A percentile compares a stretch with the other conserved stretches of the same genome.
These are phyloP conservation scores for Cordilura impudica DNA, from an alignment of 2,888 invertebrate genomes.

Conservation along the genomic window DNA sequence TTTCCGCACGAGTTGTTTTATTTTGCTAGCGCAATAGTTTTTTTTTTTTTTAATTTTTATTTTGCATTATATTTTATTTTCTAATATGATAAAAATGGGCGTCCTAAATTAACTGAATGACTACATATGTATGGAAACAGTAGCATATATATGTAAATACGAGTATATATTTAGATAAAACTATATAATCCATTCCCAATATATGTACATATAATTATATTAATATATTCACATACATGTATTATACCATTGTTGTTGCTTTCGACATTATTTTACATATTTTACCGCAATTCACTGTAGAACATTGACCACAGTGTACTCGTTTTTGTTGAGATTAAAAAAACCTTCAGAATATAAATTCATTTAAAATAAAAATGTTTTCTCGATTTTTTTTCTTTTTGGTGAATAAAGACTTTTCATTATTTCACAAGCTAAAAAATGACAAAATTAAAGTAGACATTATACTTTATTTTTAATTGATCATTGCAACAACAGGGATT, in stretches of 20 bases:
- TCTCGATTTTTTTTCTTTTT: background rate
- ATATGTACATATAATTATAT: conserved; percentile 21
- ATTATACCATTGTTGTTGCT: background rate
- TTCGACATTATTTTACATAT: conserved; percentile 3
- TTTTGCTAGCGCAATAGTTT: conserved; percentile 42
- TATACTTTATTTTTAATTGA: background rate
- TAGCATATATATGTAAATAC: conserved; percentile 6
- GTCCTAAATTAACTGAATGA: conserved; percentile 34
- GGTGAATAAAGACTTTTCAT: conserved; percentile 10
- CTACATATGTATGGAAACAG: conserved; percentile 12
- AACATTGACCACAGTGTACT: conserved; percentile 48
- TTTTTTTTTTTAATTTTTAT: background rate
- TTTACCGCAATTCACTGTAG: conserved; percentile 35
- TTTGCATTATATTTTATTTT: conserved; percentile 28
- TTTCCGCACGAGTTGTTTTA: conserved; percentile 49
- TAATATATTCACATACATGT: conserved; percentile 5
- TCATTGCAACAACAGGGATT: background rate
- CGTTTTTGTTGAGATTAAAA: conserved; percentile 20
- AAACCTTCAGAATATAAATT: conserved; percentile 36
- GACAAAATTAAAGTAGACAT: conserved; percentile 21
- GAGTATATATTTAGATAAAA: too few species aligned
- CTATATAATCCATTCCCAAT: too few species aligned
- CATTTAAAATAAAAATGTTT: conserved; percentile 15
- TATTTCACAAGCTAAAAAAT: background rate
- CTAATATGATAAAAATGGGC: conserved; percentile 48